Conservation (phyloP, 2,113 vertebrate species). For the Zosterops lateralis region DNA sequence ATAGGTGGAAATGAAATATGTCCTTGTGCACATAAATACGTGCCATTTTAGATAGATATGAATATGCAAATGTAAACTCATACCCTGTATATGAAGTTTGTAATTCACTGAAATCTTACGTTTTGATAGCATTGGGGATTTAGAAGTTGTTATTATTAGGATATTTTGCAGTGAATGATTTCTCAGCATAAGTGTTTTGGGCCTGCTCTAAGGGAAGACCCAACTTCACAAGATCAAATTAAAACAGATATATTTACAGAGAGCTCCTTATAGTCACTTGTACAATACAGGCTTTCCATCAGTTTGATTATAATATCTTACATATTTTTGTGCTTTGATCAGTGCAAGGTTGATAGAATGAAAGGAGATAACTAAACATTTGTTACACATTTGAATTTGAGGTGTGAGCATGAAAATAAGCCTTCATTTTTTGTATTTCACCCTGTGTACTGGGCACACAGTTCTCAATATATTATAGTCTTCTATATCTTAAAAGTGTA, state of each 20-base stretch:
- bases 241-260: neutral
- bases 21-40: neutral
- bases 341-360: neutral
- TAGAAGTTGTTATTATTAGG: neutral
- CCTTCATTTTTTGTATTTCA: slow-evolving; percentile 21
- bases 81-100: neutral
- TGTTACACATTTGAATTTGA: slow-evolving; percentile 11
- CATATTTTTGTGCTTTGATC: neutral
- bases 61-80: neutral
- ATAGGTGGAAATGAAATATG: neutral
- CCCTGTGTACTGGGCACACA: neutral
- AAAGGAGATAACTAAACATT: slow-evolving; percentile 10
- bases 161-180: neutral
- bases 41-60: neutral
- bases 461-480: neutral
- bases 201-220: neutral
- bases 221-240: neutral
- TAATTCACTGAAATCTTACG: neutral
- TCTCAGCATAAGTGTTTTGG: neutral
- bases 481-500: neutral
- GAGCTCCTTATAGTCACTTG: neutral
- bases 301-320: neutral
- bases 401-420: neutral
- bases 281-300: neutral
- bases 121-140: neutral